phyloP scores from a whole-genome alignment of 2,797 vertebrate species.

The Leuciscus waleckii region DNA sequence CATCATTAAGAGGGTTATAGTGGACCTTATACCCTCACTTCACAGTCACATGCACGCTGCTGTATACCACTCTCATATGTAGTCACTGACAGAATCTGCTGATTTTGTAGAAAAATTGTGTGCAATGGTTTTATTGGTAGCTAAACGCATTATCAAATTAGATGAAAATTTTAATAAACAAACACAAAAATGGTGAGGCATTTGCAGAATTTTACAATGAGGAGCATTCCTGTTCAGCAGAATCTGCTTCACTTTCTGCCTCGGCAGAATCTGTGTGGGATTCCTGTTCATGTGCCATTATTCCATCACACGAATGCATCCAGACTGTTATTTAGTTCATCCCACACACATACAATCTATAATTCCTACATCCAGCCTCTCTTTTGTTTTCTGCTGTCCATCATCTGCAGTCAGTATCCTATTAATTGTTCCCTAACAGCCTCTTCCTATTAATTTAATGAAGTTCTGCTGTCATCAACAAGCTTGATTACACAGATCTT shows the following conservation, averaged over 20 bases:
- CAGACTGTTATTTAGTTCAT: conserved; percentile 12
- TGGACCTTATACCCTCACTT: background rate
- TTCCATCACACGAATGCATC: conserved; percentile 3
- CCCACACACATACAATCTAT: background rate
- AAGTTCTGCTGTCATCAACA: conserved; percentile 2
- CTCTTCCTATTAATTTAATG: conserved; percentile 20
- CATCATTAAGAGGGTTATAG: conserved; percentile 9
- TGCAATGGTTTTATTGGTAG: background rate
- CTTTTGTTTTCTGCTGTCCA: background rate
- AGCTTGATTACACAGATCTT: conserved; percentile 5
- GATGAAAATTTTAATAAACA: background rate
- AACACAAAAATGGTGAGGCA: background rate
- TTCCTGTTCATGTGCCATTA: background rate
- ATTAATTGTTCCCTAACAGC: conserved; percentile 24
- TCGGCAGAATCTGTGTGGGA: background rate
- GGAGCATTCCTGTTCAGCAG: background rate
- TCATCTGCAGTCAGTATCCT: background rate
- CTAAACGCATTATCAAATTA: background rate
- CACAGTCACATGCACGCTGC: conserved; percentile 3
- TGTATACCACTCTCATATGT: conserved; percentile 16
- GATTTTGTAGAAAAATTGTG: no score
- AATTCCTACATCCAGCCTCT: background rate
- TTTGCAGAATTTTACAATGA: background rate
- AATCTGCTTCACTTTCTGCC: background rate
- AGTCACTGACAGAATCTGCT: background rate